A percentile compares a stretch with the other conserved stretches of the same genome.
Conservation (phyloP, 2,888 invertebrate genomes). For the Linnaemya vulpina region DNA sequence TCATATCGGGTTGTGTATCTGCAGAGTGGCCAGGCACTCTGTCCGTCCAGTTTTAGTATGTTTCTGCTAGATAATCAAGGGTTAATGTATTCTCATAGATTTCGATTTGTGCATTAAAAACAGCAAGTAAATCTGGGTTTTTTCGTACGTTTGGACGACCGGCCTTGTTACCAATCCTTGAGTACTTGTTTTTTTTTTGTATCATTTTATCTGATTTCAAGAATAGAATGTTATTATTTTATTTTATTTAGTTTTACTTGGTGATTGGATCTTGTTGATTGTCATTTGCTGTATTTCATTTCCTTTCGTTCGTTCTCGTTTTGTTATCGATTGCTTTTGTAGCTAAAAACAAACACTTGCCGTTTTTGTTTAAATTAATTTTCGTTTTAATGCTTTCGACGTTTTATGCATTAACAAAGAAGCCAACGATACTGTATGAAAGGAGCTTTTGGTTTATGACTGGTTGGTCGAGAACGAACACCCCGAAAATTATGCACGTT, state of each 20-base stretch:
- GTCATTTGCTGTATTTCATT: slow-evolving; percentile 42
- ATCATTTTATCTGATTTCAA: slow-evolving; percentile 55
- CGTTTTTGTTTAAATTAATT: slow-evolving; percentile 72
- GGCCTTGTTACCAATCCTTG: slow-evolving; percentile 34
- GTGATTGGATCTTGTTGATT: slow-evolving; percentile 49
- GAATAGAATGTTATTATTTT: slow-evolving; percentile 38
- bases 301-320: slow-evolving; percentile 44
- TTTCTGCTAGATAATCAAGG: slow-evolving; percentile 56
- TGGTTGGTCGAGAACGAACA: not conserved
- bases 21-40: slow-evolving; percentile 32
- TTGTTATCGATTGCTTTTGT: slow-evolving; percentile 62
- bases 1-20: slow-evolving; percentile 48
- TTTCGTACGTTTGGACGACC: slow-evolving; percentile 19
- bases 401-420: slow-evolving; percentile 63
- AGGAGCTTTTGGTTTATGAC: slow-evolving; percentile 44
- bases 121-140: slow-evolving; percentile 27
- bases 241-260: slow-evolving; percentile 34
- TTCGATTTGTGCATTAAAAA: slow-evolving; percentile 30
- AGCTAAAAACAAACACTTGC: slow-evolving; percentile 62
- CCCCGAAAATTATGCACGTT: slow-evolving; percentile 59
- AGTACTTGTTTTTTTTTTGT: slow-evolving; percentile 18
- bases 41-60: slow-evolving; percentile 25
- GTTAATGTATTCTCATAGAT: slow-evolving; percentile 59
- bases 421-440: not conserved
- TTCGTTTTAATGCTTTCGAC: slow-evolving; percentile 70